A percentile compares a stretch with the other conserved stretches of the same genome.
Evolutionary conservation across 35 echinoderm and acorn worm species (phyloP).

Genomic region (Nesometra sesokonis): DNA sequence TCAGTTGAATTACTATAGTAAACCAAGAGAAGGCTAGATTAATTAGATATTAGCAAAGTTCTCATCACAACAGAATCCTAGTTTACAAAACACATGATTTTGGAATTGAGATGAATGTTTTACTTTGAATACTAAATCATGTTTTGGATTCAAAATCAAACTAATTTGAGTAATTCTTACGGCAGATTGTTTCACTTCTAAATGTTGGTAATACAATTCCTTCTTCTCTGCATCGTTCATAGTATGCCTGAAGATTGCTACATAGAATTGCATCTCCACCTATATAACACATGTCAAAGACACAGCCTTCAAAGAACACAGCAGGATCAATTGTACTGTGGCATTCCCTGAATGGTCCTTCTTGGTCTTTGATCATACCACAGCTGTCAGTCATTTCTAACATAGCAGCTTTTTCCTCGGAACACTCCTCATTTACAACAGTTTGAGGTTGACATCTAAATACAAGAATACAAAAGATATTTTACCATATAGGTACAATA

Average conservation of each 20-base stretch:
- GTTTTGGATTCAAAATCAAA: too few species aligned
- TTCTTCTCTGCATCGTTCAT: background rate
- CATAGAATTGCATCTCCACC: background rate
- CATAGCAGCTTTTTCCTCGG: background rate
- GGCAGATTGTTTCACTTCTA: background rate
- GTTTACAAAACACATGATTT: too few species aligned
- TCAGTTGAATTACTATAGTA: too few species aligned
- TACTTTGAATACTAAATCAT: too few species aligned
- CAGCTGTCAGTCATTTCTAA: background rate
- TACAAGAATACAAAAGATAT: too few species aligned
- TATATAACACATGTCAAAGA: conserved; percentile 2
- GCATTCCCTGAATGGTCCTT: background rate
- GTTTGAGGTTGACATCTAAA: background rate
- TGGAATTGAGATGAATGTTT: too few species aligned
- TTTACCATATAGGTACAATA: too few species aligned
- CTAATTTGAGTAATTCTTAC: too few species aligned
- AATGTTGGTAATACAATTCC: background rate
- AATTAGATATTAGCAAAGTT: too few species aligned
- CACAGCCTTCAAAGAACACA: background rate
- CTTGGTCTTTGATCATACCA: background rate
- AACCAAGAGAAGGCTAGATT: too few species aligned
- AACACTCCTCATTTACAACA: background rate
- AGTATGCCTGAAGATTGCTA: background rate
- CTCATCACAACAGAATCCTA: too few species aligned
- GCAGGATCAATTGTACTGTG: background rate